These are phyloP conservation scores for Leptobrachium ailaonicum DNA, from an alignment of 2,113 vertebrate species.

Conservation along the genomic window DNA sequence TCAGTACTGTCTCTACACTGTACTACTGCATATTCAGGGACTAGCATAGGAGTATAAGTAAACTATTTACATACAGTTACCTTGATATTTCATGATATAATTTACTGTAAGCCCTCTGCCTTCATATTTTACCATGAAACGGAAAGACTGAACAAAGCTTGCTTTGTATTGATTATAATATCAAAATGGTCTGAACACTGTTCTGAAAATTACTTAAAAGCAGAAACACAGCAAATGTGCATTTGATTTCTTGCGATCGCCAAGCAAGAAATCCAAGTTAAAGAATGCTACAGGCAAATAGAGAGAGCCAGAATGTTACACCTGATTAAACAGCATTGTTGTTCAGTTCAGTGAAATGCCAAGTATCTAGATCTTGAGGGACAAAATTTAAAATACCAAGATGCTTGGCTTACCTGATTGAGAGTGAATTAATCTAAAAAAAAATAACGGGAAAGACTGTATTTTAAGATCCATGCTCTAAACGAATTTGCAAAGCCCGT, in stretches of 20 bases:
- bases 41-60: no score
- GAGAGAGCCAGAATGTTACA: constrained; percentile 57
- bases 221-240: constrained; percentile 2
- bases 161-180: constrained; percentile 3
- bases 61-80: no score
- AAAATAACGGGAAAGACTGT: background rate
- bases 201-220: background rate
- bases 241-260: constrained; percentile 58
- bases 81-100: no score
- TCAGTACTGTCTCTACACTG: no score
- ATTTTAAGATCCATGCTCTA: no score
- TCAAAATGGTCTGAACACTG: background rate
- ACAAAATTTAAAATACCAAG: constrained; percentile 11
- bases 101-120: no score
- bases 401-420: constrained; percentile 11
- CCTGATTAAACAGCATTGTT: constrained; percentile 64
- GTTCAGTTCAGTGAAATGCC: constrained; percentile 49
- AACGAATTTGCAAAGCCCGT: no score
- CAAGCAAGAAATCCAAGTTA: constrained; percentile 57
- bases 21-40: no score
- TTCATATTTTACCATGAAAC: no score
- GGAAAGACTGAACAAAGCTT: background rate
- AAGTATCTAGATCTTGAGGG: constrained; percentile 54
- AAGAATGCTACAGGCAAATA: constrained; percentile 64
- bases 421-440: constrained; percentile 33